A percentile compares a stretch with the other conserved stretches of the same genome.
phyloP scores from a whole-genome alignment of 2,888 invertebrate genomes.

The Punctoribates punctum region DNA sequence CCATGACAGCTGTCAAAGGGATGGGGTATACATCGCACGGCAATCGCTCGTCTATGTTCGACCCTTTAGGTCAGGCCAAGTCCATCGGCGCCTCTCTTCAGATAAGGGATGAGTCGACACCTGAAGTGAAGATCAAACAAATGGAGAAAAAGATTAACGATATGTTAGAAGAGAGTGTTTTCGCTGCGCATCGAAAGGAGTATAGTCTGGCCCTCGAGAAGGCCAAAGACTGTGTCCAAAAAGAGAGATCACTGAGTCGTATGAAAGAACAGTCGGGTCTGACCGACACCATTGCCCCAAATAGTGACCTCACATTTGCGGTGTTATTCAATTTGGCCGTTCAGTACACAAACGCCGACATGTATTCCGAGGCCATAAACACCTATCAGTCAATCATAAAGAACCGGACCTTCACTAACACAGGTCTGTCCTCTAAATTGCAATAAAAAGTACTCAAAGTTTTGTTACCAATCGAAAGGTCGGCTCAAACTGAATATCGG shows the following conservation, averaged over 20 bases:
- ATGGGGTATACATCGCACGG: constrained; percentile 81
- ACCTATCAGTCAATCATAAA: constrained; percentile 91
- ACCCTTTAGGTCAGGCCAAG: constrained; percentile 69
- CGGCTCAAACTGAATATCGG: constrained; percentile 96
- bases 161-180: constrained; percentile 83
- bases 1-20: constrained; percentile 94
- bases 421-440: constrained; percentile 57
- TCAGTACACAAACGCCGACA: constrained; percentile 88
- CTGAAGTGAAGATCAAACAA: constrained; percentile 84
- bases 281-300: constrained; percentile 60
- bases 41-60: constrained; percentile 58
- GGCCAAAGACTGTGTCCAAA: constrained; percentile 92
- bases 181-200: constrained; percentile 66
- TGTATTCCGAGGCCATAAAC: constrained; percentile 91
- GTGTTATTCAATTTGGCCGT: constrained; percentile 92
- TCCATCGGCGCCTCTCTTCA: constrained; percentile 59
- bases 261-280: constrained; percentile 76
- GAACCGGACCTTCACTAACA: constrained; percentile 89
- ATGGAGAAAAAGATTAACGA: constrained; percentile 83
- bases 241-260: constrained; percentile 82
- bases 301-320: constrained; percentile 52
- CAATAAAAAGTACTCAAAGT: background rate
- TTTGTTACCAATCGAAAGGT: constrained; percentile 54
- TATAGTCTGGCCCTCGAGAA: constrained; percentile 55
- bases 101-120: constrained; percentile 51